Evolutionary conservation across 2,888 invertebrate species (phyloP), one percentile per base, ranked within the genome.

Genomic region (Spilarctia lutea): DNA sequence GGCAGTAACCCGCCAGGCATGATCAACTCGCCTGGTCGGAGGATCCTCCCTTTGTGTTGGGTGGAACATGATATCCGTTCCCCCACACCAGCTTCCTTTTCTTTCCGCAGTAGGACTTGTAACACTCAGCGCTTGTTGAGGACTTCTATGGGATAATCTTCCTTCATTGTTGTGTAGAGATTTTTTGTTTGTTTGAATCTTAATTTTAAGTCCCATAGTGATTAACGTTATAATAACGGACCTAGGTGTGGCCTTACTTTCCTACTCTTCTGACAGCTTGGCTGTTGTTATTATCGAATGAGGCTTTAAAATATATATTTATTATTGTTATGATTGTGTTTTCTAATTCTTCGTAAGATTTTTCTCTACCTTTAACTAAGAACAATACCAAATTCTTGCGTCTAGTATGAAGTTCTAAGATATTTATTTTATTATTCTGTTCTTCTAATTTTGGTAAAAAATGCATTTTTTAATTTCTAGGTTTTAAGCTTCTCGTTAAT

Each of bases 281-380:
- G 8, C 82, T 75, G 70, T 67, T 68, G 27, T 71, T 52, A 24
- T 63, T 75, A n/a, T 81, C 74, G 65, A 78, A 83, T 69, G 63
- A 27, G 33, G 79, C 63, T 65, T 79, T 75, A 24, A 83, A 68
- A 24, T 78, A 52, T 16, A 39, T 82, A 48, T 79, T 83, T 75
- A 84, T 79, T 71, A 83, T 80, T 35, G 82, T 73, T n/a, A 81
- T 70, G 69, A 84, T 68, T 20, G 92, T 85, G 78, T 91, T 74
- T 75, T 80, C 80, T 24, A 84, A 68, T 24, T 83, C 79, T 13
- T 78, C n/a, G 68, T 85, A 83, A 0, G 75, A 76, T n/a, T 76
- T 80, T 76, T 84, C 81, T 3, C 30, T 66, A 67, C 81, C 81
- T 75, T 80, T 77, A 18, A 27, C n/a, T 20, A 39, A 67, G 45